Base-by-base conservation (phyloP, 1,140 invertebrate species). In the Hormaphis cornu region DNA sequence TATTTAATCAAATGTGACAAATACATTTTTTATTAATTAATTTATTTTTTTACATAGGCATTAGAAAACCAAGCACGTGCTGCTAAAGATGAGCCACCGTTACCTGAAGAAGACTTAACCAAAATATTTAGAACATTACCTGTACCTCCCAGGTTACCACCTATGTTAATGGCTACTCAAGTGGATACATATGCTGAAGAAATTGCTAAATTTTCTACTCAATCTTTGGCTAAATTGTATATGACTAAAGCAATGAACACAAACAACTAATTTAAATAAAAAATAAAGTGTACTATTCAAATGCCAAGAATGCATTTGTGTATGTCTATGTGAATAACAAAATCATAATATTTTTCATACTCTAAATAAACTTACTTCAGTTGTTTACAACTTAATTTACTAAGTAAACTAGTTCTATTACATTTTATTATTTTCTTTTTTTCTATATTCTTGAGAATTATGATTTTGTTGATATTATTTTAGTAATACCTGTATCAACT, bases 51-150 rank as follows among this genome's bases (percentile, higher is more conserved):
- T 71, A 77, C 78, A 69, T 76, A 86, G 85, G 85, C 87, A 71
- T 88, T 93, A 78, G 95, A 99, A 77, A 99, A 98, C 80, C 86
- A 89, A 14, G 85, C 88, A 16, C 83, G 97, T 28, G 84, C 84
- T 42, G 85, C 87, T 1, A 92, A 95, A 76, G 93, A 93, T 54
- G 96, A 99, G 76, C 85, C 92, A 2, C 87, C 90, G 1, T 79
- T 98, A 71, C 91, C 95, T 0, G 93, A 98, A 70, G 97, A 99
- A 76, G 97, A 99, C 77, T 86, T 98, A 37, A 93, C 90, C 76
- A 97, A 97, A 76, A 79, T 95, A 44, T 95, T 97, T 81, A 92
- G 95, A 74, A 91, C 95, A 0, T 85, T 94, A 71, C n/a, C n/a
- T n/a, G n/a, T n/a, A n/a, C n/a, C n/a, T n/a, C n/a, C n/a, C n/a